Conservation (phyloP, 2,888 invertebrate genomes). For the Colostygia pectinataria region DNA sequence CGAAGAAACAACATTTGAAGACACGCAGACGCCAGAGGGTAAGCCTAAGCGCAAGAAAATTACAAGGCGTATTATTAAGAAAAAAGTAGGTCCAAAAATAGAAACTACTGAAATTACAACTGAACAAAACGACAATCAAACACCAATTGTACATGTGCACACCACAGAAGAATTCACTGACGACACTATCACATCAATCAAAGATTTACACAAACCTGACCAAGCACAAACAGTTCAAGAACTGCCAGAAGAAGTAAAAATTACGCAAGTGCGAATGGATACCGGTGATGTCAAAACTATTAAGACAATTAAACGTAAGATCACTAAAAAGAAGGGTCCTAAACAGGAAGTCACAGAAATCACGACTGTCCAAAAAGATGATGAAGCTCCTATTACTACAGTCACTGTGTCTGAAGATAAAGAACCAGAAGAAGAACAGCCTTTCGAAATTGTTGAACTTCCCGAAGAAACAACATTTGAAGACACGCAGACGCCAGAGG, state of each 20-base stretch:
- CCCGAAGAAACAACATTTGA: slow-evolving; percentile 42
- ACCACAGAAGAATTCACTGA: slow-evolving; percentile 26
- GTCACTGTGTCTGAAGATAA: slow-evolving; percentile 15
- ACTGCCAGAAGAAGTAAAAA: slow-evolving; percentile 23
- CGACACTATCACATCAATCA: slow-evolving; percentile 34
- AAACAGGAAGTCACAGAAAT: slow-evolving; percentile 54
- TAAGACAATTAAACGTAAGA: slow-evolving; percentile 29
- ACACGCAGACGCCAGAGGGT: slow-evolving; percentile 39
- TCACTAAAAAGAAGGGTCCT: slow-evolving; percentile 31
- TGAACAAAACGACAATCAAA: background rate
- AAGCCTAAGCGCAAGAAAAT: background rate
- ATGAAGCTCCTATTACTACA: slow-evolving; percentile 28
- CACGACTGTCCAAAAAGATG: slow-evolving; percentile 44
- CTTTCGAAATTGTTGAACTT: slow-evolving; percentile 35
- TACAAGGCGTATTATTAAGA: background rate
- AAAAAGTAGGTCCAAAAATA: background rate
- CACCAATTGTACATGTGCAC: background rate
- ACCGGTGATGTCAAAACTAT: slow-evolving; percentile 50
- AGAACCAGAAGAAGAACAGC: slow-evolving; percentile 24
- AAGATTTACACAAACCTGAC: slow-evolving; percentile 19
- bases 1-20: slow-evolving; percentile 13
- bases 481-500: slow-evolving; percentile 36
- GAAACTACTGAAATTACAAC: background rate
- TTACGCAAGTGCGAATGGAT: slow-evolving; percentile 53
- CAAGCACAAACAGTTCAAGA: slow-evolving; percentile 35